phyloP scores from a whole-genome alignment of 2,888 invertebrate genomes.

The Sinhomidia bicolor region DNA sequence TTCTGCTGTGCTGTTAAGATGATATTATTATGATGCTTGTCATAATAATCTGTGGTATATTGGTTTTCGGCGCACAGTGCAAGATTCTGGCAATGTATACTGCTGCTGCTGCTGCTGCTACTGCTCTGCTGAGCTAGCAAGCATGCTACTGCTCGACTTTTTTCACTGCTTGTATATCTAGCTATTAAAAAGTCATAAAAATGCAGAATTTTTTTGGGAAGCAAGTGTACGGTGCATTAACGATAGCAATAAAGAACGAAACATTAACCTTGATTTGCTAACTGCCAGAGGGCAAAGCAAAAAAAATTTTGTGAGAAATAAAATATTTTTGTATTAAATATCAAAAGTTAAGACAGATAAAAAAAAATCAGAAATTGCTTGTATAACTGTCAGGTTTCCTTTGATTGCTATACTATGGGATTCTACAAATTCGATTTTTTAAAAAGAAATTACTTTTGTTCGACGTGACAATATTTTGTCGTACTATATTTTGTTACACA shows the following conservation, averaged over 20 bases:
- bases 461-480: too few relatives aligned
- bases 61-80: not conserved
- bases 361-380: too few relatives aligned
- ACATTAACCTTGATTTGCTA: constrained; percentile 26
- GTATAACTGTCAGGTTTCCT: too few relatives aligned
- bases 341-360: not conserved
- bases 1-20: not conserved
- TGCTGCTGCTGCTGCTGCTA: too few relatives aligned
- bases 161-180: not conserved
- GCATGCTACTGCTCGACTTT: not conserved
- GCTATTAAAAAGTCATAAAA: constrained; percentile 33
- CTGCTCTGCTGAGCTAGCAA: too few relatives aligned
- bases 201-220: constrained; percentile 3
- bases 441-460: too few relatives aligned
- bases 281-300: constrained; percentile 5
- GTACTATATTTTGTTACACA: too few relatives aligned
- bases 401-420: too few relatives aligned
- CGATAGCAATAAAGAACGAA: constrained; percentile 1
- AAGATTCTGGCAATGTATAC: not conserved
- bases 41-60: not conserved
- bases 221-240: not conserved
- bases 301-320: not conserved
- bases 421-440: too few relatives aligned
- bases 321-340: too few relatives aligned
- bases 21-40: too few relatives aligned